Evolutionary conservation across 1,140 invertebrate species (phyloP).

Genomic region (Drosophila mojavensis): DNA sequence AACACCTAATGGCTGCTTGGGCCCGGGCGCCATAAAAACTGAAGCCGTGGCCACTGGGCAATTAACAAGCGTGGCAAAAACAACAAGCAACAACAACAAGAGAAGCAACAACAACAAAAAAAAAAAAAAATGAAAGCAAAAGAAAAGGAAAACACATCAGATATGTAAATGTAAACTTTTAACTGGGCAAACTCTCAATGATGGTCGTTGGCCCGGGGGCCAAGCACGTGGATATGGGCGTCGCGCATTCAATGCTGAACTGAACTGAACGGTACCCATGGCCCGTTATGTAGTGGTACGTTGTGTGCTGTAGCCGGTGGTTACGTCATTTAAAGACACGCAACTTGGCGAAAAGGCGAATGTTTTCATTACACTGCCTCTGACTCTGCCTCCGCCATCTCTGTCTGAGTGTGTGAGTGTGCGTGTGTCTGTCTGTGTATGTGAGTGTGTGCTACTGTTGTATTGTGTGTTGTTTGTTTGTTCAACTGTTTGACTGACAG

Average conservation of each 20-base stretch:
- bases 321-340: conserved; percentile 76
- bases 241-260: too few relatives aligned
- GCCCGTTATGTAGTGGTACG: conserved; percentile 26
- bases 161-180: conserved; percentile 51
- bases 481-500: conserved; percentile 52
- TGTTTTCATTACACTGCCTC: conserved; percentile 65
- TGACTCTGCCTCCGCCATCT: neutral
- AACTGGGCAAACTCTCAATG: conserved; percentile 43
- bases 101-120: too few relatives aligned
- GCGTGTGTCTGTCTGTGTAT: conserved; percentile 19
- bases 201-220: conserved; percentile 7
- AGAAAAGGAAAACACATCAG: conserved; percentile 20
- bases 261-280: neutral
- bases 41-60: conserved; percentile 63
- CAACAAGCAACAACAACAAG: neutral
- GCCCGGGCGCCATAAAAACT: conserved; percentile 53
- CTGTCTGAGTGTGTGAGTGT: neutral
- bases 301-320: conserved; percentile 17
- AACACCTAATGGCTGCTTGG: conserved; percentile 53
- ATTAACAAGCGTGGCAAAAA: conserved; percentile 57
- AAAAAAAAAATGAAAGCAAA: conserved; percentile 1
- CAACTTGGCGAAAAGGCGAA: conserved; percentile 57
- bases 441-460: conserved; percentile 16
- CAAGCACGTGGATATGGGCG: neutral
- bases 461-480: conserved; percentile 33